Conservation (phyloP, 2,113 vertebrate species). For the Lethenteron reissneri region DNA sequence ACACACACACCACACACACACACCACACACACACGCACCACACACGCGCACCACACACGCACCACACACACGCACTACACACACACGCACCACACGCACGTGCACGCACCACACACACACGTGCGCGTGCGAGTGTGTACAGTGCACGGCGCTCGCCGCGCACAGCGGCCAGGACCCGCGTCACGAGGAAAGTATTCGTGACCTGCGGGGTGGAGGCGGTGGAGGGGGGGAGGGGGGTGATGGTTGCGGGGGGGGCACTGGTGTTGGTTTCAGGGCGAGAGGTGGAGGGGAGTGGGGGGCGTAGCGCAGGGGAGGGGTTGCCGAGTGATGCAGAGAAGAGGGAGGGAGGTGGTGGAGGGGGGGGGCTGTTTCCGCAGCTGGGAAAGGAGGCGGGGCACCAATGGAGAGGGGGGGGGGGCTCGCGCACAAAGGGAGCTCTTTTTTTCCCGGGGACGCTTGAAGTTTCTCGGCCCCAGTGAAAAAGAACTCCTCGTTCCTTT, state of each 20-base stretch:
- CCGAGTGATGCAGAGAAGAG: background rate
- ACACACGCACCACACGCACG: too few species aligned
- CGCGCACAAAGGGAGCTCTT: background rate
- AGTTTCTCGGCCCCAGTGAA: constrained; percentile 3
- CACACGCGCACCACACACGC: too few species aligned
- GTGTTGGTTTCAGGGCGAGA: background rate
- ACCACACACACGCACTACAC: too few species aligned
- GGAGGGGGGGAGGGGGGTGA: background rate
- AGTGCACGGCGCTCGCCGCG: too few species aligned
- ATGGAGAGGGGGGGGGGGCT: background rate
- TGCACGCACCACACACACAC: too few species aligned
- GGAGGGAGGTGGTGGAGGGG: background rate
- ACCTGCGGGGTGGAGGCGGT: background rate
- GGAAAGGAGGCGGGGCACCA: background rate
- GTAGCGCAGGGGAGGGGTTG: background rate
- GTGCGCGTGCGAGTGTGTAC: too few species aligned
- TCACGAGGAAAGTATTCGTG: background rate
- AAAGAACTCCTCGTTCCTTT: background rate
- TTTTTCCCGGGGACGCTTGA: background rate
- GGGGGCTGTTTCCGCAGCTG: constrained; percentile 4
- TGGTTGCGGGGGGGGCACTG: background rate
- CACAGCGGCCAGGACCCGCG: too few species aligned
- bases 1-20: too few species aligned
- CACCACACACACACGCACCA: too few species aligned
- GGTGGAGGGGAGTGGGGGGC: background rate